phyloP scores from a whole-genome alignment of 2,888 invertebrate genomes.

The Rhyacophila evoluta region DNA sequence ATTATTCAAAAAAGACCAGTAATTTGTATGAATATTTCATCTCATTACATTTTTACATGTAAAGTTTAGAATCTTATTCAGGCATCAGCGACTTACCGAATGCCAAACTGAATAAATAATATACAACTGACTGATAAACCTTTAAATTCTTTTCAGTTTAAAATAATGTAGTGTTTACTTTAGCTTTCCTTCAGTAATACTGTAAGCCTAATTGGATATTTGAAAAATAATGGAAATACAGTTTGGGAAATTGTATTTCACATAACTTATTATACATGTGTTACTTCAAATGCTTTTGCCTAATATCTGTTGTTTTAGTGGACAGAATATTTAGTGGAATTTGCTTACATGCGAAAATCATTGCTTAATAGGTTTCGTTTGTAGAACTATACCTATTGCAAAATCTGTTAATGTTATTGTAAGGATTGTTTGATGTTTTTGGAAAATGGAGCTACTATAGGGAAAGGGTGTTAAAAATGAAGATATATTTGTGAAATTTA shows the following conservation, averaged over 20 bases:
- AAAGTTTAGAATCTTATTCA: neutral
- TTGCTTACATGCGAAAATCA: neutral
- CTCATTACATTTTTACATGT: neutral
- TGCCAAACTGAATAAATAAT: neutral
- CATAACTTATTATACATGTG: neutral
- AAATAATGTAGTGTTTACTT: neutral
- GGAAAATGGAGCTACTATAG: neutral
- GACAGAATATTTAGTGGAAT: neutral
- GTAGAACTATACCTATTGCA: neutral
- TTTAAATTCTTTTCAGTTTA: neutral
- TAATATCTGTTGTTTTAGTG: neutral
- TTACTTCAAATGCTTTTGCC: neutral
- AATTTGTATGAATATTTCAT: neutral
- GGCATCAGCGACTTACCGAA: neutral
- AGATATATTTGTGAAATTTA: neutral
- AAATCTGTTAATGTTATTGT: neutral
- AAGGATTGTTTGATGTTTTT: conserved; percentile 20
- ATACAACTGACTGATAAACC: neutral
- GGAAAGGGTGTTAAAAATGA: neutral
- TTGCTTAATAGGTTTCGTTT: neutral
- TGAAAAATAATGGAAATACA: neutral
- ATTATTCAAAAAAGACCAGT: neutral
- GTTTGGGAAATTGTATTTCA: neutral
- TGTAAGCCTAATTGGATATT: neutral
- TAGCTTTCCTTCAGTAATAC: neutral